These are phyloP conservation scores for Pardalotus punctatus DNA, from an alignment of 2,113 vertebrate genomes.

Conservation along the genomic window DNA sequence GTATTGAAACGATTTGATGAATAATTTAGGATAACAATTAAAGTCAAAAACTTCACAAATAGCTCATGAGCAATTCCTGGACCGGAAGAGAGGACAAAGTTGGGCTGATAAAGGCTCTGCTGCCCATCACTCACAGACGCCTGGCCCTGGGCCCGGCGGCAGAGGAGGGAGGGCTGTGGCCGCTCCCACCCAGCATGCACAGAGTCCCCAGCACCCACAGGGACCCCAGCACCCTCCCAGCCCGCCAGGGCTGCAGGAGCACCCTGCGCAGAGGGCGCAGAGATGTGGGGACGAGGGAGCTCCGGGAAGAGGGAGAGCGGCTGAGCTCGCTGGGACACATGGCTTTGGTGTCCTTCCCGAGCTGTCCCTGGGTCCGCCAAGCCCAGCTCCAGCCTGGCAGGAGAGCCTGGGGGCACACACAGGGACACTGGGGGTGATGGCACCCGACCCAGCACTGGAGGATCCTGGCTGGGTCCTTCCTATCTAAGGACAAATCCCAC, in stretches of 20 bases:
- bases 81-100: slow-evolving; percentile 50
- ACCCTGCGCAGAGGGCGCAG: neutral
- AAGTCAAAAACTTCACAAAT: slow-evolving; percentile 55
- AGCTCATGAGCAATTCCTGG: slow-evolving; percentile 56
- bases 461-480: neutral
- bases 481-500: neutral
- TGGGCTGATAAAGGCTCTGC: slow-evolving; percentile 45
- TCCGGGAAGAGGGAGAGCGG: neutral
- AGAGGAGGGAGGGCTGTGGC: neutral
- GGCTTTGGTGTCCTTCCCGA: neutral
- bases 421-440: neutral
- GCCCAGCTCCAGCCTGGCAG: neutral
- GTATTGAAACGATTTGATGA: slow-evolving; percentile 60
- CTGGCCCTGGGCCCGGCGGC: neutral
- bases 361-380: neutral
- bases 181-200: neutral
- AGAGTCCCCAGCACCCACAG: neutral
- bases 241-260: neutral
- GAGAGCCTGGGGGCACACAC: rapidly evolving
- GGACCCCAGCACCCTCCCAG: neutral
- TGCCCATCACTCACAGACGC: neutral
- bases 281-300: neutral
- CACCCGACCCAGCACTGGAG: rapidly evolving
- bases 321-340: rapidly evolving
- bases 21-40: slow-evolving; percentile 68